Evolutionary conservation across 2,113 vertebrate genomes (phyloP).

Genomic region (Hydropotes inermis): DNA sequence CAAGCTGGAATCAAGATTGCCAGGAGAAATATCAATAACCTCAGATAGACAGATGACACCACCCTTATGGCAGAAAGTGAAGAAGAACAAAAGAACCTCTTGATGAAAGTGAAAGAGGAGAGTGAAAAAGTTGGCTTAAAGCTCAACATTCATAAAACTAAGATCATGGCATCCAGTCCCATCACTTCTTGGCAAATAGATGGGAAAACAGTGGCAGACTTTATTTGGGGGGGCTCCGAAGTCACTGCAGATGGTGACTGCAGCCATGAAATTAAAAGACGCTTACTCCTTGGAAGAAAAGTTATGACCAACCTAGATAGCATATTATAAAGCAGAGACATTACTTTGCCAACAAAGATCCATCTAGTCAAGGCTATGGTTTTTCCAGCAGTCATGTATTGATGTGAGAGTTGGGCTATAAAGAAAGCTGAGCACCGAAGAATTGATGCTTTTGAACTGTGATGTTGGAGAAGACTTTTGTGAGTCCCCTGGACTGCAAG

Average conservation of each 20-base stretch:
- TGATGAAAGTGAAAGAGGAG: neutral
- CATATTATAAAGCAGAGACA: neutral
- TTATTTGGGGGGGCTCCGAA: neutral
- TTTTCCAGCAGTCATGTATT: neutral
- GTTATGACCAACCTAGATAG: neutral
- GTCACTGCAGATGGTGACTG: neutral
- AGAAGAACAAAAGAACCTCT: neutral
- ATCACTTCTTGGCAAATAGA: neutral
- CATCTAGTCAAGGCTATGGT: neutral
- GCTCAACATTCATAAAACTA: neutral
- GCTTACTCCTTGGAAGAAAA: neutral
- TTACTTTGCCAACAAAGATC: neutral
- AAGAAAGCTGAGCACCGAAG: neutral
- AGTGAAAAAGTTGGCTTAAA: neutral
- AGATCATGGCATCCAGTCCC: neutral
- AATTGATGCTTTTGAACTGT: neutral
- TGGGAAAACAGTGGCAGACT: neutral
- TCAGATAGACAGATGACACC: neutral
- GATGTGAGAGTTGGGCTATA: neutral
- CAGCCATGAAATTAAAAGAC: neutral
- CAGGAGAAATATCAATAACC: neutral
- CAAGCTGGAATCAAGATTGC: neutral
- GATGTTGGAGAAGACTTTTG: neutral
- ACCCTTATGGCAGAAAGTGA: neutral
- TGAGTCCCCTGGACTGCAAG: neutral